Base-by-base conservation (phyloP, 2,797 vertebrate genomes). In the Acanthurus tractus region DNA sequence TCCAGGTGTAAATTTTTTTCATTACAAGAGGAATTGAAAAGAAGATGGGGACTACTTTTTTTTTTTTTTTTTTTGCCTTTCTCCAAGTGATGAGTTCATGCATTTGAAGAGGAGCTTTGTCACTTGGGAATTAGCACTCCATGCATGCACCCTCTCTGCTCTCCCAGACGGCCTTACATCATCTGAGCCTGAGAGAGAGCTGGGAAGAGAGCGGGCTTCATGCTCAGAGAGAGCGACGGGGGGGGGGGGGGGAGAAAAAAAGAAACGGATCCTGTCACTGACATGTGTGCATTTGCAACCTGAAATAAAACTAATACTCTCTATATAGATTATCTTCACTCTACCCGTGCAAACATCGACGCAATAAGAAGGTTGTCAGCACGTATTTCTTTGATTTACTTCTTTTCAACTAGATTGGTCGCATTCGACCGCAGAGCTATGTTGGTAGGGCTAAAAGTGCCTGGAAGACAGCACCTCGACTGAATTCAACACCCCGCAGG, bases 81-180 rank as follows among this genome's bases (percentile, higher is more conserved):
- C 74, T 92, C 64, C 74, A 78, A 78, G 90, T 93, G 94, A 94
- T 94, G 94, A 91, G 92, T 94, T 94, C 93, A 93, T 93, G 93
- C 91, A 93, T 95, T 94, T 94, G 92, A 95, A 95, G 92, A 92
- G 92, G 87, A 90, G 89, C 93, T 94, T 95, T 96, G 93, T 95
- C 93, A 90, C 86, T 58, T 6, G 86, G 92, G 93, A 95, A 95
- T 95, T 95, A 94, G 93, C 92, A 94, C 91, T 92, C 93, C 59
- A 77, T 89, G 82, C 93, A 93, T 91, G 92, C 83, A 85, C 83
- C 81, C 90, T 80, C 90, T 80, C 88, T 65, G 69, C 89, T 87
- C 79, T 70, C 85, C 81, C 78, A 74, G 83, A 84, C 82, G 80
- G 87, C 80, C 88, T 89, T 90, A 87, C 88, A 92, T 93, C 89